Evolutionary conservation across 2,888 invertebrate genomes (phyloP).

Genomic region (Monoplex corrugatus): DNA sequence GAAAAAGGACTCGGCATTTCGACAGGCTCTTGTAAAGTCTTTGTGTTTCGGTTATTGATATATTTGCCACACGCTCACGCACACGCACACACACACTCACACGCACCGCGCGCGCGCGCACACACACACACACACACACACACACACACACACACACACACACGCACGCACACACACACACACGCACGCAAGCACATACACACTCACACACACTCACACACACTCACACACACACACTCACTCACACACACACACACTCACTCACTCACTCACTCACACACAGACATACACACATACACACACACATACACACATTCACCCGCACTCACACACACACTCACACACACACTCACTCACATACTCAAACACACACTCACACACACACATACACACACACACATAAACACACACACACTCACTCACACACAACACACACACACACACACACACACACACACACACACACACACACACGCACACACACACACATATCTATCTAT

Average conservation of each 20-base stretch:
- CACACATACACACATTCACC: neutral
- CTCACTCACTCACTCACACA: neutral
- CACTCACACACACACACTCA: neutral
- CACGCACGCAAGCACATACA: neutral
- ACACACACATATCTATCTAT: conserved; percentile 15
- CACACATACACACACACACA: neutral
- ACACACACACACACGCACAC: neutral
- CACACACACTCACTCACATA: neutral
- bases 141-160: neutral
- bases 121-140: neutral
- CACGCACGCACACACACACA: neutral
- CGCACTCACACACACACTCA: neutral
- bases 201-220: neutral
- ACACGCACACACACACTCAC: no score
- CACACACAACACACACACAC: neutral
- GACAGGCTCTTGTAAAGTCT: no score
- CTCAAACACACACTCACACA: neutral
- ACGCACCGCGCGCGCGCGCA: no score
- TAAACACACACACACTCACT: neutral
- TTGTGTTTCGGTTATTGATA: no score
- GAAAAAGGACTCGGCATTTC: no score
- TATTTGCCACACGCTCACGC: no score
- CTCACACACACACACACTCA: neutral
- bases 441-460: neutral
- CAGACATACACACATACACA: neutral